Evolutionary conservation across 2,113 vertebrate species (phyloP), one percentile per base, ranked within the genome.

Genomic region (Dipodomys ordii): DNA sequence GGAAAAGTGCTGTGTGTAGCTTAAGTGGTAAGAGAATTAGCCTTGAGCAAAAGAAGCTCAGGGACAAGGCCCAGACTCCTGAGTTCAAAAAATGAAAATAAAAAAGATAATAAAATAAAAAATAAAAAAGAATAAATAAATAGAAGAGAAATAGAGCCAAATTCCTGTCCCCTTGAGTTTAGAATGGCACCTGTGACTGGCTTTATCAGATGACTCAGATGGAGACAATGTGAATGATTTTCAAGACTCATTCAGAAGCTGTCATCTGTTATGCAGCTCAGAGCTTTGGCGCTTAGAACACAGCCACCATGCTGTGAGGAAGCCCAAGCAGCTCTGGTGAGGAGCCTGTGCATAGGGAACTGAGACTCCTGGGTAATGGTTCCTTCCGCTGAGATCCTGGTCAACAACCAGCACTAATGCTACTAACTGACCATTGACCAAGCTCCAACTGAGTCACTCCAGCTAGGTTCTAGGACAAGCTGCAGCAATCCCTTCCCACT

Each of bases 301-400:
- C 73, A 67, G 4, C 8, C 23, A 9, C 67, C 30, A 25, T 3
- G 25, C 76, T 30, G 2, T 53, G 57, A 80, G 73, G 68, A 80
- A 44, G 23, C 67, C 46, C 80, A 39, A 23, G 32, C 64, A 60
- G 62, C 60, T 53, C 57, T 0, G 0, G 9, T 27, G n/a, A 30
- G 57, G 65, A 27, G 13, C 9, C 23, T 10, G 2, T 2, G 28
- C 22, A 19, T 15, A 73, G 13, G 25, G 28, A n/a, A n/a, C 20
- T 1, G 19, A 79, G 28, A 46, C 39, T 44, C 6, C 46, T 20
- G 27, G 53, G 22, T 18, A 30, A 25, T 32, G 28, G 81, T 20
- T 57, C 8, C 39, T 68, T 35, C 0, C 0, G 6, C 10, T 2
- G 6, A 73, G 85, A 16, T 72, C 60, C 76, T n/a, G 16, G n/a